A percentile compares a stretch with the other conserved stretches of the same genome.
Evolutionary conservation across 2,113 vertebrate genomes (phyloP).

Genomic region (Muscicapa adusta): DNA sequence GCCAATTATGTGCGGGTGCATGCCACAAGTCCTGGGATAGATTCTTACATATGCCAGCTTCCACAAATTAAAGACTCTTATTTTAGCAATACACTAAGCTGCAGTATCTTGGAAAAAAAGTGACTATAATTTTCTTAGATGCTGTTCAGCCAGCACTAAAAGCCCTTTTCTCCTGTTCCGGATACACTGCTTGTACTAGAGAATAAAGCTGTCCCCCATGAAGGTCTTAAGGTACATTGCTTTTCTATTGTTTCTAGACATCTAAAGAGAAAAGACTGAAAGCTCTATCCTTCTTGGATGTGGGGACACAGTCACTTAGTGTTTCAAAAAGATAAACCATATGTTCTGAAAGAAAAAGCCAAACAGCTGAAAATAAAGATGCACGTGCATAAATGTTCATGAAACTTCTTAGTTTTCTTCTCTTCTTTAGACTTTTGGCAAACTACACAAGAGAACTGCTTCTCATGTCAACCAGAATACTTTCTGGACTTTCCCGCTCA

Average conservation of each 20-base stretch:
- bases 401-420: not conserved
- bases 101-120: not conserved
- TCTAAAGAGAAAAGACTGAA: not conserved
- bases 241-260: not conserved
- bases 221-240: not conserved
- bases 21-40: not conserved
- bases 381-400: not conserved
- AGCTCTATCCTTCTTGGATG: not conserved
- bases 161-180: not conserved
- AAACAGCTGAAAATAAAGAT: not conserved
- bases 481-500: not conserved
- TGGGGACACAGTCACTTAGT: not conserved
- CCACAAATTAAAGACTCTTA: slow-evolving; percentile 5
- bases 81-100: not conserved
- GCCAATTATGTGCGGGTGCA: not conserved
- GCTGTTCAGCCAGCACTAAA: not conserved
- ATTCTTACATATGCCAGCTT: not conserved
- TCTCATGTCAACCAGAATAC: not conserved
- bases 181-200: not conserved
- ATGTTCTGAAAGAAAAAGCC: not conserved
- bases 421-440: not conserved
- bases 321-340: not conserved
- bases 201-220: not conserved
- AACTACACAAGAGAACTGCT: not conserved
- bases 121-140: not conserved